Evolutionary conservation across 1,140 invertebrate genomes (phyloP).

Genomic region (Neomicropteryx cornuta): DNA sequence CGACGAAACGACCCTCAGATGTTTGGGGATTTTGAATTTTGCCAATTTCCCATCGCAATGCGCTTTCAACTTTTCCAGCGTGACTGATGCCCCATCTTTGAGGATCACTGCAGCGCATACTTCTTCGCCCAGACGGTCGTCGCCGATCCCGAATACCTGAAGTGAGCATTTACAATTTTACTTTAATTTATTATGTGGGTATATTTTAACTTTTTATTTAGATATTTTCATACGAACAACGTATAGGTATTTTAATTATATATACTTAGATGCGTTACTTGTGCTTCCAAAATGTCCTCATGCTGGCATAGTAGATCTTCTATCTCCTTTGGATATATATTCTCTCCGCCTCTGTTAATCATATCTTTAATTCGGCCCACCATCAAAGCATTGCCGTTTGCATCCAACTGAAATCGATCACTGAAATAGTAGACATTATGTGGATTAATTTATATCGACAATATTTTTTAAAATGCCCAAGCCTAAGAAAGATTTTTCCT

Average conservation of each 20-base stretch:
- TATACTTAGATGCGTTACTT: too few relatives aligned
- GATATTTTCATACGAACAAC: too few relatives aligned
- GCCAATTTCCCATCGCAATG: conserved; percentile 70
- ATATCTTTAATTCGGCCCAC: conserved; percentile 77
- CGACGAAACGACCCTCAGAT: conserved; percentile 56
- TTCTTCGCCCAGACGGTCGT: conserved; percentile 76
- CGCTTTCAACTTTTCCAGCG: conserved; percentile 47
- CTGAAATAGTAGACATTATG: conserved; percentile 23
- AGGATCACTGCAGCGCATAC: conserved; percentile 62
- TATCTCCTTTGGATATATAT: conserved; percentile 76
- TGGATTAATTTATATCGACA: neutral
- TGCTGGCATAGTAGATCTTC: conserved; percentile 69
- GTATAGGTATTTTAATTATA: too few relatives aligned
- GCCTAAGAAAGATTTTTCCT: neutral
- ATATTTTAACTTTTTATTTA: too few relatives aligned
- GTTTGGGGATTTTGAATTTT: conserved; percentile 74
- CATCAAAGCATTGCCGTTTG: conserved; percentile 63
- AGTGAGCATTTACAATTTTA: conserved; percentile 3
- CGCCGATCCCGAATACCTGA: conserved; percentile 59
- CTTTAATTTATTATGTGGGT: too few relatives aligned
- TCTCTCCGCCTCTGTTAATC: conserved; percentile 81
- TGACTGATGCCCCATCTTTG: conserved; percentile 29
- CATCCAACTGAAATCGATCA: conserved; percentile 60
- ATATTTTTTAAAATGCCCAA: neutral
- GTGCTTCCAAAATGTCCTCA: conserved; percentile 60